Evolutionary conservation across 1,140 invertebrate genomes (phyloP).

Genomic region (Leptinotarsa undecemlineata): DNA sequence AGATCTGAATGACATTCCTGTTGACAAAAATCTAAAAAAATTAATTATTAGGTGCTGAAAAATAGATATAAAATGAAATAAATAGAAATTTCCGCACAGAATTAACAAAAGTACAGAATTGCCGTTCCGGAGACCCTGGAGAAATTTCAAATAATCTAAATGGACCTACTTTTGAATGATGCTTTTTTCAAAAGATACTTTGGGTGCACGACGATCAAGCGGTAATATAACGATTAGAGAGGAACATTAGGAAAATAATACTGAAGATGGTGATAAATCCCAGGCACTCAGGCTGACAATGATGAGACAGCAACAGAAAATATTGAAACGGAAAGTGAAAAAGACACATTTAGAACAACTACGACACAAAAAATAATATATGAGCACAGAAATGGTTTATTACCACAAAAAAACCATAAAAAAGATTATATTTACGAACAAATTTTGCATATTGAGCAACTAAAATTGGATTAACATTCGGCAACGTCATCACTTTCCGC

Average conservation of each 20-base stretch:
- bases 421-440: no score
- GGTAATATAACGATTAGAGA: neutral
- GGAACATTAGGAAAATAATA: neutral
- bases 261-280: slow-evolving; percentile 12
- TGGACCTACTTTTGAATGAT: neutral
- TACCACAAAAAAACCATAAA: no score
- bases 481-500: no score
- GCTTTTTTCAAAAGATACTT: neutral
- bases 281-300: neutral
- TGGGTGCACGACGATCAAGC: neutral
- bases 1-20: neutral
- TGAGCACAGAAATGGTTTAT: neutral
- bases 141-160: neutral
- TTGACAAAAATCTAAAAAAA: neutral
- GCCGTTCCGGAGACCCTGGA: neutral
- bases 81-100: no score
- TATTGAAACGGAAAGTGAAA: neutral
- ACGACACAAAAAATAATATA: neutral
- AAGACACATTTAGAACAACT: neutral
- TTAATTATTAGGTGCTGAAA: neutral
- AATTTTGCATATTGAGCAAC: no score
- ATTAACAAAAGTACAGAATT: neutral
- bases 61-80: no score
- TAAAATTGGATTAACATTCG: no score
- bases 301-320: neutral